Evolutionary conservation across 23 tunicate genomes (phyloP), one percentile per base, ranked within the genome.

Genomic region (Phallusia fumigata): DNA sequence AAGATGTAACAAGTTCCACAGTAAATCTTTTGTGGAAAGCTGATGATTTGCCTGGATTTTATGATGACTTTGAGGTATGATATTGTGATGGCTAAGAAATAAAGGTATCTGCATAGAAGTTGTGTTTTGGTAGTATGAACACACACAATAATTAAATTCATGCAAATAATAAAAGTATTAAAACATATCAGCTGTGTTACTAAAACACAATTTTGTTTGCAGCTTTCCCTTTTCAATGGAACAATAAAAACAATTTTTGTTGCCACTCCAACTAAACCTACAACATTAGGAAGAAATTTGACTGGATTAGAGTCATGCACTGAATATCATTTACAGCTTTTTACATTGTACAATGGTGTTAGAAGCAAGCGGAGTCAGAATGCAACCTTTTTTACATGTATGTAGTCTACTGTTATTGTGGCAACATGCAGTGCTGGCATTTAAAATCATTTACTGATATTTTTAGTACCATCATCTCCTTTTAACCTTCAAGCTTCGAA

Each of bases 31-130:
- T 80, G 31, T 91, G 91, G 91, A 82, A 76, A 74, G 44, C 58
- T 18, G 89, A 65, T 32, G 80, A n/a, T 35, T 64, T 88, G 30
- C 35, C 80, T 22, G 90, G 96, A 31, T 52, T 85, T 75, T 91
- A 86, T 82, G 96, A 91, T 31, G 82, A 86, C 53, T 91, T 91
- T 77, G 90, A 82, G 82, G 96, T 86, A 65, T 36, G 78, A 26
- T 52, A n/a, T n/a, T n/a, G n/a, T n/a, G n/a, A n/a, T n/a, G n/a
- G n/a, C n/a, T n/a, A n/a, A n/a, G n/a, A n/a, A n/a, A n/a, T n/a
- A n/a, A n/a, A n/a, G n/a, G n/a, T n/a, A n/a, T n/a, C n/a, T n/a
- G n/a, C n/a, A n/a, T n/a, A n/a, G n/a, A n/a, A n/a, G n/a, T n/a
- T n/a, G n/a, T n/a, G n/a, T n/a, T n/a, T n/a, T n/a, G n/a, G n/a